A percentile compares a stretch with the other conserved stretches of the same genome.
phyloP scores from a whole-genome alignment of 2,888 invertebrate genomes.

The Girardia tigrina region DNA sequence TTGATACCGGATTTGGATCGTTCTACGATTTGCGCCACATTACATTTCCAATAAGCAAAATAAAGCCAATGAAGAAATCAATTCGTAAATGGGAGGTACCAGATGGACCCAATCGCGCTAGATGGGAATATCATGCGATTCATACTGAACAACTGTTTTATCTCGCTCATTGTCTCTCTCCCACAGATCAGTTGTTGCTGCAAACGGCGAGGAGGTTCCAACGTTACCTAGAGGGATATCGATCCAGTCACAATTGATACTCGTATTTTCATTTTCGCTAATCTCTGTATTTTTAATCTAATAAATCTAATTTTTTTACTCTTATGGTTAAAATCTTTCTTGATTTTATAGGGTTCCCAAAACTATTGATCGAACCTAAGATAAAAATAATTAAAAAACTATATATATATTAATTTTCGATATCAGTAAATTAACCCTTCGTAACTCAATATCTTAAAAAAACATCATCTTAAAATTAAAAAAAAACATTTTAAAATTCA shows the following conservation, averaged over 20 bases:
- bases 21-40: constrained; percentile 88
- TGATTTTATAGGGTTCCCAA: no score
- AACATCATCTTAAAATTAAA: no score
- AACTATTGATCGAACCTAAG: no score
- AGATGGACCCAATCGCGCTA: constrained; percentile 71
- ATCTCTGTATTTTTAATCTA: no score
- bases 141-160: constrained; percentile 77
- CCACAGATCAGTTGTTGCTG: constrained; percentile 59
- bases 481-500: no score
- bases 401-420: no score
- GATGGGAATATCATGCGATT: constrained; percentile 97
- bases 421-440: no score
- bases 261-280: no score
- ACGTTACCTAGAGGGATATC: constrained; percentile 82
- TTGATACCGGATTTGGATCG: constrained; percentile 85
- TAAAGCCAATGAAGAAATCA: neutral
- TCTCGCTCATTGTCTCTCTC: constrained; percentile 61
- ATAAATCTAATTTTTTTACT: no score
- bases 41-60: constrained; percentile 54
- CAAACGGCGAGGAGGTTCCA: constrained; percentile 80
- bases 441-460: no score
- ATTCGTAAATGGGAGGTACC: constrained; percentile 38
- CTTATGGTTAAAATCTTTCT: no score
- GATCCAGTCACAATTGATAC: constrained; percentile 71
- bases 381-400: no score